Conservation (phyloP, 2,113 vertebrate species). For the Neolamprologus devosi region DNA sequence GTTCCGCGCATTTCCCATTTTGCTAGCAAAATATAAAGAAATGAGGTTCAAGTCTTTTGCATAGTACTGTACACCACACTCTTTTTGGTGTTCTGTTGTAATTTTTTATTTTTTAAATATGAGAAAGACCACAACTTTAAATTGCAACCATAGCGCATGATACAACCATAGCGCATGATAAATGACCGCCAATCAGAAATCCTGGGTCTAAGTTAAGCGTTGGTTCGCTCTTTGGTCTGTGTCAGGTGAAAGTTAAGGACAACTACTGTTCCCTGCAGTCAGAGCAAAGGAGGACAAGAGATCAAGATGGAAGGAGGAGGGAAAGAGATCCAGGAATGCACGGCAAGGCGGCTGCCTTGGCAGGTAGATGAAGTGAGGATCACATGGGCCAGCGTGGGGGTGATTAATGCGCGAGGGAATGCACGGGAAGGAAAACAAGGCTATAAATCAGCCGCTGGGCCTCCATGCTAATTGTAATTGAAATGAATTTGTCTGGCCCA, state of each 20-base stretch:
- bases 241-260: conserved; percentile 44
- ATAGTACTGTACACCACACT: not conserved
- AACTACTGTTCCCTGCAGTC: conserved; percentile 26
- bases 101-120: not conserved
- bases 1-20: not conserved
- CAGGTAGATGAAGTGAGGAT: conserved; percentile 71
- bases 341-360: conserved; percentile 54
- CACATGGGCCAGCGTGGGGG: conserved; percentile 44
- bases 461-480: conserved; percentile 73
- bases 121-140: not conserved
- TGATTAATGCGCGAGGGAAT: conserved; percentile 66
- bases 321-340: conserved; percentile 39
- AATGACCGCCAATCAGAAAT: not conserved
- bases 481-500: conserved; percentile 66
- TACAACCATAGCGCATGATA: not conserved
- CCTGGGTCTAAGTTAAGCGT: not conserved
- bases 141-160: not conserved
- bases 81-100: not conserved
- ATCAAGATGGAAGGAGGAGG: not conserved
- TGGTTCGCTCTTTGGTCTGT: not conserved
- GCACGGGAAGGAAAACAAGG: conserved; percentile 63
- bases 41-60: not conserved
- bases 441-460: conserved; percentile 67
- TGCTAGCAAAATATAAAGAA: not conserved
- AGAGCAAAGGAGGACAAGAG: not conserved